Conservation (phyloP, 2,888 invertebrate species). For the Eubasilissa splendida region DNA sequence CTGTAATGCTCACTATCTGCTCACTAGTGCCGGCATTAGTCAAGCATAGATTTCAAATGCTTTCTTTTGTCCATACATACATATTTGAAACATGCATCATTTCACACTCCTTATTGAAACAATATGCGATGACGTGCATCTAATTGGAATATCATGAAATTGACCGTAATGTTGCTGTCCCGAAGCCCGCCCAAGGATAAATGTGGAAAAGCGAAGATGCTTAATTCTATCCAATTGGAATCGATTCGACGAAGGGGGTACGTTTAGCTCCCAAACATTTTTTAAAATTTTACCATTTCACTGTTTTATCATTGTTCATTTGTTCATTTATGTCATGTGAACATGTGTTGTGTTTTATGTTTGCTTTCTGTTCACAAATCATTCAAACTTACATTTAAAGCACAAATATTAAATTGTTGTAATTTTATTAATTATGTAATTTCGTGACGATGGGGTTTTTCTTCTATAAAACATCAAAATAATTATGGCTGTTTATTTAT, state of each 20-base stretch:
- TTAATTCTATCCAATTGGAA: conserved; percentile 84
- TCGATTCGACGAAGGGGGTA: conserved; percentile 84
- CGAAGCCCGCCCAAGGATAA: conserved; percentile 90
- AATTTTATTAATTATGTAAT: too few species aligned
- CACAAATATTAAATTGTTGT: too few species aligned
- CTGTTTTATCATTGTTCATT: conserved; percentile 46
- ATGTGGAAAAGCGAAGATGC: conserved; percentile 86
- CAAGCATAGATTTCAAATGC: conserved; percentile 35
- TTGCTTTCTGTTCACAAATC: conserved; percentile 42
- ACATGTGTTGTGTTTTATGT: conserved; percentile 50
- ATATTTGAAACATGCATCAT: conserved; percentile 19
- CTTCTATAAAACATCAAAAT: too few species aligned
- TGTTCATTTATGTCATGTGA: conserved; percentile 51
- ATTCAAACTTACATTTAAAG: too few species aligned
- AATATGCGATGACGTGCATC: background rate
- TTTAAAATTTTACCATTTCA: conserved; percentile 52
- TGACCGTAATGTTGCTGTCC: conserved; percentile 44
- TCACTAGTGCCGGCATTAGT: conserved; percentile 41
- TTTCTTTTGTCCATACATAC: conserved; percentile 39
- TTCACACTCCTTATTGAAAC: conserved; percentile 14
- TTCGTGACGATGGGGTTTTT: too few species aligned
- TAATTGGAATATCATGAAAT: conserved; percentile 8
- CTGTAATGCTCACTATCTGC: conserved; percentile 41
- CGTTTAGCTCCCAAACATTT: conserved; percentile 66
- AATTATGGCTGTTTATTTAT: too few species aligned